Percentiles rank a stretch among this genome's conserved stretches.
phyloP scores from a whole-genome alignment of 2,113 vertebrate species.

The Haliaeetus leucogaster region DNA sequence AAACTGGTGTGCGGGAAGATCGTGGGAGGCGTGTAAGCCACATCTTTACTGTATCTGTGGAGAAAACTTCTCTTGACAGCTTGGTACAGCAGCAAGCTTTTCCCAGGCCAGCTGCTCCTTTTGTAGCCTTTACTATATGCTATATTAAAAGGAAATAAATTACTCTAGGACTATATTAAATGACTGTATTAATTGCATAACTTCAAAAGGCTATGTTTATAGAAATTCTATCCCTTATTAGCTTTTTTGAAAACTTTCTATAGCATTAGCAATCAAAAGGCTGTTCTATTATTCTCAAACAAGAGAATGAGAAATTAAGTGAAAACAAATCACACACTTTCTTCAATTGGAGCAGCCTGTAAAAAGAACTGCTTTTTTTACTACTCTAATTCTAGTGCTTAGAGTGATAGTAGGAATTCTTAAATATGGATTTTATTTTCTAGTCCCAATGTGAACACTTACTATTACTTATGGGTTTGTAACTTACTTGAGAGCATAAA shows the following conservation, averaged over 20 bases:
- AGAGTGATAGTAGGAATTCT: neutral
- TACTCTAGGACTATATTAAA: neutral
- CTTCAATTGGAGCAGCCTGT: neutral
- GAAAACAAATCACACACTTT: neutral
- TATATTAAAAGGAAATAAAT: neutral
- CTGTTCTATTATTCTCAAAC: neutral
- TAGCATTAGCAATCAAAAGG: neutral
- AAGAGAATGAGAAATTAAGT: neutral
- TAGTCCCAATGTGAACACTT: neutral
- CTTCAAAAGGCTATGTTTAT: neutral
- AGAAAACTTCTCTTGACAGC: neutral
- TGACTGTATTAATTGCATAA: neutral
- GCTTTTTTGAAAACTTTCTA: neutral
- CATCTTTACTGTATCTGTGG: neutral
- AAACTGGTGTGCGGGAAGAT: neutral
- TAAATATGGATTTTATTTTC: neutral
- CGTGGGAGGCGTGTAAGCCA: fast-evolving
- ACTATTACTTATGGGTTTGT: neutral
- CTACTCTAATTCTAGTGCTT: neutral
- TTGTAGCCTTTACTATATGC: neutral
- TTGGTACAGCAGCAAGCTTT: neutral
- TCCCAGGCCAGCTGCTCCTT: neutral
- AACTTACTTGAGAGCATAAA: neutral
- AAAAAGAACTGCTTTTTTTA: neutral
- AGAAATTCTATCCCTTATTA: neutral